phyloP scores from a whole-genome alignment of 1,140 invertebrate genomes.

The Papilio polytes region DNA sequence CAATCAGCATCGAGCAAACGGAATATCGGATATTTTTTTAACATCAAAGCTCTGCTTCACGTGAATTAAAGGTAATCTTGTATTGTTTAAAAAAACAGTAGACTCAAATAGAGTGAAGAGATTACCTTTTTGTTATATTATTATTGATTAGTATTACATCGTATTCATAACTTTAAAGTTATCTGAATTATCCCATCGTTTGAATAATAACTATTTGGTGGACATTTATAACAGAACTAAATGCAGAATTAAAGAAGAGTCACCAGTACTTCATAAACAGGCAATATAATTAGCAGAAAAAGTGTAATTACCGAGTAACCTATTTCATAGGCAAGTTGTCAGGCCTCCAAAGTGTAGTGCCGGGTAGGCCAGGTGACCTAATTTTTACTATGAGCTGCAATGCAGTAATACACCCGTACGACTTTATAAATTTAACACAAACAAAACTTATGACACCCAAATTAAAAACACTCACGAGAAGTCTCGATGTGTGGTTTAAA shows the following conservation, averaged over 20 bases:
- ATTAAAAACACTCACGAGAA: no score
- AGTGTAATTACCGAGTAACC: conserved; percentile 26
- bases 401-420: conserved; percentile 54
- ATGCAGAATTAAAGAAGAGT: neutral
- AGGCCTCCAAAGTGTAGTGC: conserved; percentile 51
- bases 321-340: conserved; percentile 61
- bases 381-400: conserved; percentile 73
- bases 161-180: no score
- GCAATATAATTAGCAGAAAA: conserved; percentile 2
- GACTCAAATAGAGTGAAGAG: neutral
- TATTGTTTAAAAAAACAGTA: neutral
- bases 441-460: neutral
- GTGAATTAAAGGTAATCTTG: neutral
- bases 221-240: no score
- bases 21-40: neutral
- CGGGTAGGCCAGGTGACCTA: conserved; percentile 61
- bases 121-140: neutral
- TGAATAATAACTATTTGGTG: no score
- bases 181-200: no score
- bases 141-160: neutral
- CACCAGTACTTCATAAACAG: neutral
- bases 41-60: neutral
- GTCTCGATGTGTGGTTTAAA: no score
- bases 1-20: neutral
- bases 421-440: conserved; percentile 37